These are phyloP conservation scores for Archegozetes longisetosus DNA, from an alignment of 1,140 invertebrate species.

Conservation along the genomic window DNA sequence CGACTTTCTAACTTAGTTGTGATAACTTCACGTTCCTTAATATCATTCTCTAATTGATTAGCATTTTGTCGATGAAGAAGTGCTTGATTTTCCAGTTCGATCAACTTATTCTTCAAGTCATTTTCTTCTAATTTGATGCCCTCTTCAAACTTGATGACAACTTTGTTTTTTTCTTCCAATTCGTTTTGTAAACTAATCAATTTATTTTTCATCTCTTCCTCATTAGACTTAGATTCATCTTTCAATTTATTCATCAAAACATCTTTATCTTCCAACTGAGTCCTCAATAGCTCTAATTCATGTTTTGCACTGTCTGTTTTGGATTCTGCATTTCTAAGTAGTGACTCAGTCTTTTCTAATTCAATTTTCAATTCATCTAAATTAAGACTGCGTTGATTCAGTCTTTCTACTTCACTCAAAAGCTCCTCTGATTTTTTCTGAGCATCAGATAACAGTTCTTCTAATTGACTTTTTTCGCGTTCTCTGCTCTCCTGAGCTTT, in stretches of 20 bases:
- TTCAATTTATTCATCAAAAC: constrained; percentile 3
- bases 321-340: not conserved
- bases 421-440: not conserved
- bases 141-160: not conserved
- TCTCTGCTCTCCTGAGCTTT: not conserved
- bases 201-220: not conserved
- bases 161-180: not conserved
- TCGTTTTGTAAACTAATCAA: not conserved
- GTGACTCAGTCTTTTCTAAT: not conserved
- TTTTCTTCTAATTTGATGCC: constrained; percentile 5
- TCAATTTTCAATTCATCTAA: not conserved
- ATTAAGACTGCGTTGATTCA: not conserved
- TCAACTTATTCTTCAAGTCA: constrained; percentile 3
- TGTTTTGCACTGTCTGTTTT: not conserved
- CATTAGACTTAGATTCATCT: not conserved
- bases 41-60: constrained; percentile 1
- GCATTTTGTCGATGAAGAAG: not conserved
- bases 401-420: not conserved
- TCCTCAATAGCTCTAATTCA: not conserved
- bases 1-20: constrained; percentile 1
- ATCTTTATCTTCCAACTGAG: not conserved
- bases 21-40: not conserved
- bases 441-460: not conserved
- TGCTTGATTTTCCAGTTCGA: not conserved
- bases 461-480: not conserved